Conservation (phyloP, 2,113 vertebrate species). For the Clarias magur region DNA sequence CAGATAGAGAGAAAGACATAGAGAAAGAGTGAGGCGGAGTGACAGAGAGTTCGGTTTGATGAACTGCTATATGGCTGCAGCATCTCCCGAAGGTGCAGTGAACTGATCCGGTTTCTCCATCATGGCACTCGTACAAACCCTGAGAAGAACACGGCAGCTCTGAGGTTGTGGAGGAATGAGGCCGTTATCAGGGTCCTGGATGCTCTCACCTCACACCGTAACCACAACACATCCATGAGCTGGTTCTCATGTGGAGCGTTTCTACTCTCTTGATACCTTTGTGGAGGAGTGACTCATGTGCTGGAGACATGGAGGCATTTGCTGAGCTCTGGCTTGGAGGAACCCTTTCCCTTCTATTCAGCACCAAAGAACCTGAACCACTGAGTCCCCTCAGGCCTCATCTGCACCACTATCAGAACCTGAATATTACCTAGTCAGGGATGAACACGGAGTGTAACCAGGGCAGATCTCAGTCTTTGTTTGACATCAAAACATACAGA, state of each 20-base stretch:
- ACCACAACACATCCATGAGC: not conserved
- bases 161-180: not conserved
- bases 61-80: not conserved
- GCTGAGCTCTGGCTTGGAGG: not conserved
- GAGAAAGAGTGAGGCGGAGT: not conserved
- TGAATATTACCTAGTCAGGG: not conserved
- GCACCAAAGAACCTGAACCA: not conserved
- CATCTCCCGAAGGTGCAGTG: not conserved
- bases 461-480: slow-evolving; percentile 5
- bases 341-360: not conserved
- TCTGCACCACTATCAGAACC: not conserved
- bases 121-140: not conserved
- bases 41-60: not conserved
- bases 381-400: not conserved
- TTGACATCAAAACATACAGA: slow-evolving; percentile 1
- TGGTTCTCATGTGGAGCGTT: not conserved
- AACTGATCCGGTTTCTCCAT: not conserved
- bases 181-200: slow-evolving; percentile 1
- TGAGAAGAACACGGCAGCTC: not conserved
- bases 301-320: not conserved
- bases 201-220: not conserved
- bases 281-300: not conserved
- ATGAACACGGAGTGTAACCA: not conserved
- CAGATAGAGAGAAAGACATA: not conserved
- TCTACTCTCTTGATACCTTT: not conserved